These are phyloP conservation scores for Liodrosophila aerea DNA, from an alignment of 2,888 invertebrate genomes.

Conservation along the genomic window DNA sequence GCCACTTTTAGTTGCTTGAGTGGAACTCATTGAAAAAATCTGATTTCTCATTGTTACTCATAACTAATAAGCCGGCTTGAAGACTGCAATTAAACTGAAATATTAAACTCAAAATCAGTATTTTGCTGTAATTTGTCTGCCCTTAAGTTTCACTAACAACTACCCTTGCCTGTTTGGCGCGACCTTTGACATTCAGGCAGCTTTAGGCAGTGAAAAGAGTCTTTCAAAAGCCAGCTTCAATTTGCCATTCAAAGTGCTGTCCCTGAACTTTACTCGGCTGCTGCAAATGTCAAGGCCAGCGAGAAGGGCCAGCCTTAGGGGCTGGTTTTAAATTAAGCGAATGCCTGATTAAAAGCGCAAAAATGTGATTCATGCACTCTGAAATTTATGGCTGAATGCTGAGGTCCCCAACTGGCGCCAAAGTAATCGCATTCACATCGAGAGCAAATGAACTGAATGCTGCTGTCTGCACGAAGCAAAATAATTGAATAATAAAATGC, in stretches of 20 bases:
- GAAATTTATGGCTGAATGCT: slow-evolving; percentile 36
- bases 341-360: slow-evolving; percentile 18
- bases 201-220: slow-evolving; percentile 14
- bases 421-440: neutral
- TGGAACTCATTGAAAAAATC: too few species aligned
- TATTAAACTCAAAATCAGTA: too few species aligned
- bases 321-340: slow-evolving; percentile 13
- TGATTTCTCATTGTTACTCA: neutral
- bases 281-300: slow-evolving; percentile 32
- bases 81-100: too few species aligned
- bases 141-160: neutral
- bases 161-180: slow-evolving; percentile 17
- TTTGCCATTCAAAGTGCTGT: slow-evolving; percentile 15
- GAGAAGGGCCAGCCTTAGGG: neutral
- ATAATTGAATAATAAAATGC: slow-evolving; percentile 57
- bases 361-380: slow-evolving; percentile 23
- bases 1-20: too few species aligned
- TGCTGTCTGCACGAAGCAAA: slow-evolving; percentile 29
- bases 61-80: too few species aligned
- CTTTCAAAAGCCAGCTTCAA: slow-evolving; percentile 28
- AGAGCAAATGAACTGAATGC: slow-evolving; percentile 19
- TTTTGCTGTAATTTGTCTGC: too few species aligned
- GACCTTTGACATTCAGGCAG: slow-evolving; percentile 35
- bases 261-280: slow-evolving; percentile 43
- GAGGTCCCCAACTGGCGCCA: slow-evolving; percentile 28